phyloP scores from a whole-genome alignment of 2,888 invertebrate species.

The Latrodectus hesperus region DNA sequence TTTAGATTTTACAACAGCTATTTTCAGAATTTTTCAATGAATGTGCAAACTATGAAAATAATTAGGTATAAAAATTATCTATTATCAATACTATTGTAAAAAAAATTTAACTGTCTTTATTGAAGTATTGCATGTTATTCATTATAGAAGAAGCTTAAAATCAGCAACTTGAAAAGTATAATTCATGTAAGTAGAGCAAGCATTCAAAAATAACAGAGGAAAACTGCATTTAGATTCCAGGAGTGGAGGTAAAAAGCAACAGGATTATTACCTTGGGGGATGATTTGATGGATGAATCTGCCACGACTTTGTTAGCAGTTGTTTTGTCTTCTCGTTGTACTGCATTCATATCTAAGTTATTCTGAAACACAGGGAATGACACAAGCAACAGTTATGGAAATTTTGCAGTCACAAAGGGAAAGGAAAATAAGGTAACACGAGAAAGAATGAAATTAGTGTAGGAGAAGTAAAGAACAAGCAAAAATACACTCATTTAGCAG shows the following conservation, averaged over 20 bases:
- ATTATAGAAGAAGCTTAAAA: too few relatives aligned
- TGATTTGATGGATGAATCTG: conserved; percentile 63
- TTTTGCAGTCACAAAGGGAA: neutral
- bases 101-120: too few relatives aligned
- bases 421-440: neutral
- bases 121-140: too few relatives aligned
- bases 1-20: too few relatives aligned
- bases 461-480: too few relatives aligned
- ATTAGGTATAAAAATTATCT: too few relatives aligned
- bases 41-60: too few relatives aligned
- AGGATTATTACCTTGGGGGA: conserved; percentile 63
- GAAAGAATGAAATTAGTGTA: neutral
- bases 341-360: conserved; percentile 68
- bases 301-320: conserved; percentile 49
- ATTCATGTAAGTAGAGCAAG: neutral
- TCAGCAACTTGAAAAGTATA: too few relatives aligned
- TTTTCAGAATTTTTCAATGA: too few relatives aligned
- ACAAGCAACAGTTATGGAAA: conserved; percentile 45
- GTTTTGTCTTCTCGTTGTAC: conserved; percentile 68
- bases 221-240: neutral
- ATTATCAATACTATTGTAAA: too few relatives aligned
- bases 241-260: too few relatives aligned
- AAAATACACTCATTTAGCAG: too few relatives aligned
- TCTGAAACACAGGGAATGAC: conserved; percentile 66
- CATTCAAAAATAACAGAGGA: neutral